Conservation (phyloP, 2,888 invertebrate genomes). For the Nomada fabriciana region DNA sequence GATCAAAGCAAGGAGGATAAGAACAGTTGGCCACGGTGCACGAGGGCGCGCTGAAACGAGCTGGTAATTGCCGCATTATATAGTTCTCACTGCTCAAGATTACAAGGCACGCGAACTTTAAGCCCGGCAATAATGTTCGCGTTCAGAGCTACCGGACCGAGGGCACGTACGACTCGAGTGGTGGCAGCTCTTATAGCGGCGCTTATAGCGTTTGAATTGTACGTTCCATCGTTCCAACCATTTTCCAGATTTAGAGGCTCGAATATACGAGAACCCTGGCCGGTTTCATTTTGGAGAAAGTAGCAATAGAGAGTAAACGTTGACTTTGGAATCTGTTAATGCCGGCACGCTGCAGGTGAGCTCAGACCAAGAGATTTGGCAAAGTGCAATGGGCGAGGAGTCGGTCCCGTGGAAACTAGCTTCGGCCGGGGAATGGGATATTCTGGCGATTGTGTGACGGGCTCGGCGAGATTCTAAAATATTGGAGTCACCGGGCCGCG, state of each 20-base stretch:
- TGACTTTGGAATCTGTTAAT: neutral
- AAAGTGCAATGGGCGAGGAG: neutral
- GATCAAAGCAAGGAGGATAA: constrained; percentile 19
- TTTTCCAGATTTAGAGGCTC: too few species aligned
- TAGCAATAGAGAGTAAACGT: too few species aligned
- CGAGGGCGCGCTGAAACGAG: constrained; percentile 58
- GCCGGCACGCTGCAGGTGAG: too few species aligned
- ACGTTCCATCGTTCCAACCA: too few species aligned
- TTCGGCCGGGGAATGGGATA: neutral
- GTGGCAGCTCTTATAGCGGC: constrained; percentile 62
- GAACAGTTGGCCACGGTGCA: constrained; percentile 10
- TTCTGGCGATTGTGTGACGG: neutral
- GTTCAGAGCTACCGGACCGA: constrained; percentile 46
- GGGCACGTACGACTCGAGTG: constrained; percentile 64
- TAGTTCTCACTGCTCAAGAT: constrained; percentile 67
- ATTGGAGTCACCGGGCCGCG: constrained; percentile 29
- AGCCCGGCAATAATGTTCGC: constrained; percentile 68
- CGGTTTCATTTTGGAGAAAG: too few species aligned
- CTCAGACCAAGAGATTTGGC: too few species aligned
- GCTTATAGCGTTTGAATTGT: constrained; percentile 56
- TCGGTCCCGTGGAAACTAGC: neutral
- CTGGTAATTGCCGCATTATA: constrained; percentile 70
- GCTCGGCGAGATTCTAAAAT: constrained; percentile 37
- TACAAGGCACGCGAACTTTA: constrained; percentile 66
- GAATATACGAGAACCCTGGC: too few species aligned